Evolutionary conservation across 30 jellyfish, hydroid and myxozoan genomes (phyloP).

Genomic region (Cassiopea xamachana): DNA sequence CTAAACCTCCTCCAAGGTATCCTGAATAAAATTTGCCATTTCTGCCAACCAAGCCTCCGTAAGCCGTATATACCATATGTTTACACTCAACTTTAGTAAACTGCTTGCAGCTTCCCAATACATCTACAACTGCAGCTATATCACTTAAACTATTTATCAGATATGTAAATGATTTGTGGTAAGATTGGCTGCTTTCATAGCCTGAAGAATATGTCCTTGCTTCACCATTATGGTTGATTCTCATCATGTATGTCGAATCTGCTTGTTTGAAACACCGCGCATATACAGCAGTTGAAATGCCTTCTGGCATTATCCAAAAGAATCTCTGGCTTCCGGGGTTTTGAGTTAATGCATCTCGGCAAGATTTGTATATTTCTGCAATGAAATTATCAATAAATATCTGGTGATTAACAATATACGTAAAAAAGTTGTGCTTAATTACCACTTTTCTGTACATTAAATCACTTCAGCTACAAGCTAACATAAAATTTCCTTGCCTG

Average conservation of each 20-base stretch:
- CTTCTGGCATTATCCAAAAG: neutral
- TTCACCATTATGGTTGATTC: neutral
- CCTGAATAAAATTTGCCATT: neutral
- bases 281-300: neutral
- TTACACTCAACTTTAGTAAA: constrained; percentile 29
- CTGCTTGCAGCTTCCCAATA: neutral
- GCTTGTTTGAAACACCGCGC: constrained; percentile 1
- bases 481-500: too few species aligned
- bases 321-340: too few species aligned
- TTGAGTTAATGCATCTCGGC: constrained; percentile 23
- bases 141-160: constrained; percentile 3
- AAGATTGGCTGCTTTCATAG: neutral
- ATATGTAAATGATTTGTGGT: neutral
- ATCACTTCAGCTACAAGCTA: too few species aligned
- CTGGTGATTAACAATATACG: too few species aligned
- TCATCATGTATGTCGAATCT: neutral
- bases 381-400: neutral
- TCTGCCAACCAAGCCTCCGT: constrained; percentile 9
- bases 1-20: constrained; percentile 60
- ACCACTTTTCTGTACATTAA: too few species aligned
- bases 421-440: too few species aligned
- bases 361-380: constrained; percentile 7
- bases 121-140: constrained; percentile 21
- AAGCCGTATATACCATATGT: neutral
- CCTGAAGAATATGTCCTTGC: neutral